Base-by-base conservation (phyloP, 2,113 vertebrate genomes). In the Carollia perspicillata region DNA sequence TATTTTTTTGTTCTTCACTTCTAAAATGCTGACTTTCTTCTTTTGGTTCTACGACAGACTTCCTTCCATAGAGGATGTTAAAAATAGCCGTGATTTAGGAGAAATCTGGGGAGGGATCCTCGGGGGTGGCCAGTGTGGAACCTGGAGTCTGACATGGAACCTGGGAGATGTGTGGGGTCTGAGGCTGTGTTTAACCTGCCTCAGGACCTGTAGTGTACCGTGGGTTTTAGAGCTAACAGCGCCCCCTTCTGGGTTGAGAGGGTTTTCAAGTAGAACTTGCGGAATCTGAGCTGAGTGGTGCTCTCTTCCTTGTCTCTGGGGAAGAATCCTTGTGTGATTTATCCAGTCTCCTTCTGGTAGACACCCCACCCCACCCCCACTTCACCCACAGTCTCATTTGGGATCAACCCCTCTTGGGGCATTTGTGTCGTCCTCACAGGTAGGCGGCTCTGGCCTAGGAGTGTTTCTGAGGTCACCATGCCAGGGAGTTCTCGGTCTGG, bases 211-310 rank as follows among this genome's bases (percentile, higher is more conserved):
- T 22, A 33, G 60, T 40, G 4, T 8, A 2, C 6, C 33, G 66
- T 26, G 44, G 7, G 74, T 96, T 93, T 95, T 55, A 96, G 88
- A 84, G 90, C 60, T 65, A 88, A 94, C n/a, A 93, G 60, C 35
- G 81, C 95, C 96, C 90, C 90, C 96, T 96, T 69, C 78, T 95
- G 90, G 94, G 33, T 0, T 0, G 6, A 94, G 40, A 8, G 5
- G 49, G 1, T 23, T 93, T 88, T 83, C 3, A 40, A 53, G 8
- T 68, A 12, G 3, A 23, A 33, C 2, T 35, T 77, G 16, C 0
- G 16, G 20, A 68, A 51, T 18, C 35, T 3, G 8, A 53, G 9
- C 26, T 14, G 4, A 47, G 8, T 37, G 58, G 53, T 28, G 26
- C 3, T 49, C 8, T 33, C 78, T 89, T 49, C 30, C 7, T 10